A percentile compares a stretch with the other conserved stretches of the same genome.
Evolutionary conservation across 1,140 invertebrate species (phyloP).

Genomic region (Andricus grossulariae): DNA sequence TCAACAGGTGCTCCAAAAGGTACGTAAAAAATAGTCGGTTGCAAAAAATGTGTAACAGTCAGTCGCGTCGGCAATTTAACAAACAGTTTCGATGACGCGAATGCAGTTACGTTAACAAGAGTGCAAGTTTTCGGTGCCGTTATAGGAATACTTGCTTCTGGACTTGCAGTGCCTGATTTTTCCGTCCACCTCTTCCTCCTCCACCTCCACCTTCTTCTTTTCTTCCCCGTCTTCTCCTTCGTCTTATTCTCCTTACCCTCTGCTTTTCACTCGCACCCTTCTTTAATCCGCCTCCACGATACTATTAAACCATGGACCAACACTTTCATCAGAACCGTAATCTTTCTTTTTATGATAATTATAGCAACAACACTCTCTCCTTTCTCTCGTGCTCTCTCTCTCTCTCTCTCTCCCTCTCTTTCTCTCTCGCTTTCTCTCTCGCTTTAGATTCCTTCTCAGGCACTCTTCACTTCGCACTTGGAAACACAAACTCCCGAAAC

Average conservation of each 20-base stretch:
- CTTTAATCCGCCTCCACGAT: constrained; percentile 1
- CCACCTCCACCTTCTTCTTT: constrained; percentile 45
- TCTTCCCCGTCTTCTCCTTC: constrained; percentile 44
- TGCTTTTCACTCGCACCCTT: neutral
- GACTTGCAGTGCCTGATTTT: constrained; percentile 41
- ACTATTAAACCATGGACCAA: neutral
- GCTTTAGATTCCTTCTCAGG: constrained; percentile 2
- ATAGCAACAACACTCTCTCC: neutral
- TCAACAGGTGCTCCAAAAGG: constrained; percentile 64
- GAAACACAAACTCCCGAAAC: constrained; percentile 13
- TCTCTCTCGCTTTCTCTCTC: neutral
- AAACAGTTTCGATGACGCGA: constrained; percentile 21
- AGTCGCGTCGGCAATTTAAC: constrained; percentile 31
- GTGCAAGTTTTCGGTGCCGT: constrained; percentile 45
- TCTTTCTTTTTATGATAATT: neutral
- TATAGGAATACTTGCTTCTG: constrained; percentile 47
- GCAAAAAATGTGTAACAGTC: constrained; percentile 46
- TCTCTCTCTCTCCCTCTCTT: neutral
- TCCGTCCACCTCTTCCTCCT: constrained; percentile 45
- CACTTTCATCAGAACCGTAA: neutral
- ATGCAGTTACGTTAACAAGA: constrained; percentile 35
- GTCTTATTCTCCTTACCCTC: constrained; percentile 15
- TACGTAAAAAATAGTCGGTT: constrained; percentile 58
- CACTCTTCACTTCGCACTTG: constrained; percentile 16
- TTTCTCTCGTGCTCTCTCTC: neutral